Evolutionary conservation across 2,888 invertebrate genomes (phyloP), one percentile per base, ranked within the genome.

Genomic region (Melanchra persicariae): DNA sequence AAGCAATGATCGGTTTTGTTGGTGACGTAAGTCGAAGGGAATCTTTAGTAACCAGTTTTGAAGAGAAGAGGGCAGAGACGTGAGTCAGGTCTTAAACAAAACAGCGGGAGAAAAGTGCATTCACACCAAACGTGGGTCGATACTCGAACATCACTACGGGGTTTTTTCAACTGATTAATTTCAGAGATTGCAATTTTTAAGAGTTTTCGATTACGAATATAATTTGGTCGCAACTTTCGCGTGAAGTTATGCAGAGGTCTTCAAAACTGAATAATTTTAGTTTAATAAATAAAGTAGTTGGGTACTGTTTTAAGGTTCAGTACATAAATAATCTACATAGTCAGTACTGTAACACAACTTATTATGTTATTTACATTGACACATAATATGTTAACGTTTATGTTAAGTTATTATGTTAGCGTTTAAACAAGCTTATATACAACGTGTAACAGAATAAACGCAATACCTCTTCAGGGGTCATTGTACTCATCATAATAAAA

Each of bases 1-100:
- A 61, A 37, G 17, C 24, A 61, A 30, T 26, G 43, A 61, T 55
- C 57, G 60, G 54, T 19, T 68, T 47, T n/a, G 40, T n/a, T 9
- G 61, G 52, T 84, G 80, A 80, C 74, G 86, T 79, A 76, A 83
- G 58, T 34, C 45, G 61, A 79, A 82, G 76, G 80, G 79, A 77
- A 84, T 82, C 61, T 82, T 75, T 77, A 12, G 60, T 55, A 81
- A 83, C 81, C 79, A 60, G 85, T 85, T 83, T 45, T 15, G 60
- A 62, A 68, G 45, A 30, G 26, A 65, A 17, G 54, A 66, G 17
- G n/a, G 22, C 10, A 19, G 34, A 68, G 61, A 70, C 64, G 58
- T 67, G 79, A 62, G 22, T 76, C 68, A 83, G 79, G 63, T 71
- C 69, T 45, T 71, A 74, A 84, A 84, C 78, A 74, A 77, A 85